These are phyloP conservation scores for Petroica traversi DNA, from an alignment of 2,113 vertebrate species.

Conservation along the genomic window DNA sequence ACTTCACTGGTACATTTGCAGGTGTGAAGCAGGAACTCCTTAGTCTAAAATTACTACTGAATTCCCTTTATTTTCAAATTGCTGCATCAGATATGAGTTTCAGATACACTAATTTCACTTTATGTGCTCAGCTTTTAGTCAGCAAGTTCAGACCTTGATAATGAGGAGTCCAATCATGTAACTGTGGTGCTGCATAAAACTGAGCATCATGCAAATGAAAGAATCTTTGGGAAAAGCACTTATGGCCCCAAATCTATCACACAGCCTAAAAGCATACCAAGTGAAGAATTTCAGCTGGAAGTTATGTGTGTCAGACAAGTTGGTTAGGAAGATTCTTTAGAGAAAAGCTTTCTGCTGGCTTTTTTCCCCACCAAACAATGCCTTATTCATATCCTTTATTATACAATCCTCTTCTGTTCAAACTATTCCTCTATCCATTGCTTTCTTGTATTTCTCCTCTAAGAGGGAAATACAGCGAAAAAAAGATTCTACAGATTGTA, in stretches of 20 bases:
- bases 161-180: neutral
- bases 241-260: neutral
- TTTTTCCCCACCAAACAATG: neutral
- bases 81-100: neutral
- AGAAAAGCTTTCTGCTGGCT: neutral
- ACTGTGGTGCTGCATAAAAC: neutral
- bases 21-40: neutral
- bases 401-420: neutral
- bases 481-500: neutral
- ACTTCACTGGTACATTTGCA: neutral
- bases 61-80: neutral
- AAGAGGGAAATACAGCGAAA: neutral
- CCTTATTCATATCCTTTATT: neutral
- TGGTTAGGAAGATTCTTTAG: neutral
- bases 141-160: neutral
- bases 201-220: neutral
- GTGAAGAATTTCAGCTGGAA: neutral
- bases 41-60: neutral
- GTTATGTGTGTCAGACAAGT: neutral
- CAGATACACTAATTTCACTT: neutral
- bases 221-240: neutral
- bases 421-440: neutral
- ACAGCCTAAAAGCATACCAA: accelerated
- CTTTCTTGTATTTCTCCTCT: neutral
- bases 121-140: neutral